Evolutionary conservation across 2,888 invertebrate species (phyloP).

Genomic region (Siphlonurus alternatus): DNA sequence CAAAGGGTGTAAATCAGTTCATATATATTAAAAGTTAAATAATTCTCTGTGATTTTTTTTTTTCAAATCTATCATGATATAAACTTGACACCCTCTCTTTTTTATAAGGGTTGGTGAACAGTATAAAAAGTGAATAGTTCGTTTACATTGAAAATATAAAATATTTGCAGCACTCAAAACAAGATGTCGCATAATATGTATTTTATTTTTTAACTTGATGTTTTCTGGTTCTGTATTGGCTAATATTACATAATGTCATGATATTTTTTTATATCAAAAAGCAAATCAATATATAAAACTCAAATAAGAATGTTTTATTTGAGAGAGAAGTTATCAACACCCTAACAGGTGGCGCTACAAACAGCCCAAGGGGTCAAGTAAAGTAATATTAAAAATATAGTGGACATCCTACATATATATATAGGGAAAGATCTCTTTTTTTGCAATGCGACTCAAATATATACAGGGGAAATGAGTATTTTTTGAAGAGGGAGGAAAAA

Average conservation of each 20-base stretch:
- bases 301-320: not conserved
- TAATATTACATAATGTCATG: not conserved
- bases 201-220: not conserved
- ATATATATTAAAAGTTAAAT: not conserved
- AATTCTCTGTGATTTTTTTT: not conserved
- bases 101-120: no score
- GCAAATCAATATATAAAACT: not conserved
- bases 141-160: not conserved
- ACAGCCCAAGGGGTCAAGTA: not conserved
- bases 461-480: not conserved
- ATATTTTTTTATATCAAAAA: no score
- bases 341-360: not conserved
- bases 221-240: not conserved
- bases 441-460: not conserved
- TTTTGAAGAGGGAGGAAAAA: not conserved
- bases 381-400: constrained; percentile 3
- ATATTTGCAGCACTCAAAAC: not conserved
- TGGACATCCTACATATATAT: not conserved
- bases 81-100: not conserved
- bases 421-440: not conserved
- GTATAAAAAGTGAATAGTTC: not conserved
- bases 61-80: not conserved
- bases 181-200: not conserved
- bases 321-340: not conserved
- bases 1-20: not conserved